A percentile compares a stretch with the other conserved stretches of the same genome.
These are phyloP conservation scores for Alauda arvensis DNA, from an alignment of 2,797 vertebrate species.

Conservation along the genomic window DNA sequence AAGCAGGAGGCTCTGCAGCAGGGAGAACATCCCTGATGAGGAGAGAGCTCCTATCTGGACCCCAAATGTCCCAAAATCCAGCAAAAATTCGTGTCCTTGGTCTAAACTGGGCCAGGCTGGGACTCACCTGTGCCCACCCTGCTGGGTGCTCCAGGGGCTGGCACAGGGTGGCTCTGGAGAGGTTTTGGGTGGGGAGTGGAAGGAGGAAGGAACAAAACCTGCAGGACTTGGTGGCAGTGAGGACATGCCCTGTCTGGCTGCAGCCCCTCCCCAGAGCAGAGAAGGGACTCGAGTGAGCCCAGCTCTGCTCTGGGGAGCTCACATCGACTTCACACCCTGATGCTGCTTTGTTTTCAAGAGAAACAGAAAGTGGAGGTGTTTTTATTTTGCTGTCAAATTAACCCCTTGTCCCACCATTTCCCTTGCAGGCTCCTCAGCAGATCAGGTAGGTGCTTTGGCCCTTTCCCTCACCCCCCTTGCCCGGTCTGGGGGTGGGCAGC, in stretches of 20 bases:
- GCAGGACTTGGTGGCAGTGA: neutral
- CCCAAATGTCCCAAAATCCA: accelerated
- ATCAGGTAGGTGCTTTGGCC: slow-evolving; percentile 60
- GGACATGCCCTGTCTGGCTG: neutral
- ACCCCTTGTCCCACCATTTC: neutral
- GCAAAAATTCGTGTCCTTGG: neutral
- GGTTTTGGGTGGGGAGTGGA: neutral
- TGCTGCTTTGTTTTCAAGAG: neutral
- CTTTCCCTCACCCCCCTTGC: neutral
- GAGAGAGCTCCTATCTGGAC: neutral
- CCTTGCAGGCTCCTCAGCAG: slow-evolving; percentile 67
- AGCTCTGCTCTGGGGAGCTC: neutral
- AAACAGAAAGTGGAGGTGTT: neutral
- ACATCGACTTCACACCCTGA: accelerated
- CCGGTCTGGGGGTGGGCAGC: neutral
- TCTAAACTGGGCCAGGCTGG: neutral
- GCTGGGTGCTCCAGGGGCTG: neutral
- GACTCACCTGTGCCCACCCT: neutral
- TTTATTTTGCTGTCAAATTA: neutral
- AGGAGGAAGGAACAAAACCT: neutral
- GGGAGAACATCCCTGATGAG: neutral
- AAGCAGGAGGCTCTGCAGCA: neutral
- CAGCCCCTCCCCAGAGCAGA: neutral
- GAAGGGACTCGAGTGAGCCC: neutral
- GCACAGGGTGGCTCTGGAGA: neutral